phyloP scores from a whole-genome alignment of 2,797 vertebrate species.

The Amniataba percoides region DNA sequence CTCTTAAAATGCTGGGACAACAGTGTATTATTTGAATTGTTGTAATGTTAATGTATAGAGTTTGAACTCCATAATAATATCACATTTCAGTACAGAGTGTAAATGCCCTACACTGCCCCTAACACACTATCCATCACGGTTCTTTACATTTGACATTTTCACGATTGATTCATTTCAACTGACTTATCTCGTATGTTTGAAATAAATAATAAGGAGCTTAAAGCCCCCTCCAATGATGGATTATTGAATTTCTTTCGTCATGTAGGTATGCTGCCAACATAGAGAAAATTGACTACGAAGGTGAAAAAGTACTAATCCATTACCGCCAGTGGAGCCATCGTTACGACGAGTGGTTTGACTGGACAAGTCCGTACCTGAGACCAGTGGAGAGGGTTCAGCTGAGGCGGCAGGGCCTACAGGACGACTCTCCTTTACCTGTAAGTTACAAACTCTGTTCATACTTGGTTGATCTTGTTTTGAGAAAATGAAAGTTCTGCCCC shows the following conservation, averaged over 20 bases:
- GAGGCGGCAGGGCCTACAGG: conserved; percentile 84
- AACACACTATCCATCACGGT: neutral
- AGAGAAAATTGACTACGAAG: conserved; percentile 97
- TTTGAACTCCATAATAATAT: neutral
- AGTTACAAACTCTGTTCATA: conserved; percentile 24
- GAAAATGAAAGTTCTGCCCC: neutral
- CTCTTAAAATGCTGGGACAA: neutral
- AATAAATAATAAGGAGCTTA: neutral
- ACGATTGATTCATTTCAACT: neutral
- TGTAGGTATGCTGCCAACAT: conserved; percentile 96
- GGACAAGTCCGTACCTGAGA: conserved; percentile 96
- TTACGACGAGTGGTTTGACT: conserved; percentile 99
- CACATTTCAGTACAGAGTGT: neutral
- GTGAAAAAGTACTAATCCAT: conserved; percentile 97
- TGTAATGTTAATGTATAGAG: neutral
- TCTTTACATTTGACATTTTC: conserved; percentile 12
- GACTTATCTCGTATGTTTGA: neutral
- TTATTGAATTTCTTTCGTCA: conserved; percentile 21
- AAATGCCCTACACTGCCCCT: neutral
- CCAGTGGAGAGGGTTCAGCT: conserved; percentile 96
- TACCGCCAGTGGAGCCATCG: conserved; percentile 99
- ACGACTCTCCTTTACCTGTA: conserved; percentile 76
- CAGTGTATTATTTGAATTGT: neutral
- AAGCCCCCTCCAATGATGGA: neutral
- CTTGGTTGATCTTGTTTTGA: neutral